phyloP scores from a whole-genome alignment of 2,888 invertebrate genomes.

The Nebria brevicollis region DNA sequence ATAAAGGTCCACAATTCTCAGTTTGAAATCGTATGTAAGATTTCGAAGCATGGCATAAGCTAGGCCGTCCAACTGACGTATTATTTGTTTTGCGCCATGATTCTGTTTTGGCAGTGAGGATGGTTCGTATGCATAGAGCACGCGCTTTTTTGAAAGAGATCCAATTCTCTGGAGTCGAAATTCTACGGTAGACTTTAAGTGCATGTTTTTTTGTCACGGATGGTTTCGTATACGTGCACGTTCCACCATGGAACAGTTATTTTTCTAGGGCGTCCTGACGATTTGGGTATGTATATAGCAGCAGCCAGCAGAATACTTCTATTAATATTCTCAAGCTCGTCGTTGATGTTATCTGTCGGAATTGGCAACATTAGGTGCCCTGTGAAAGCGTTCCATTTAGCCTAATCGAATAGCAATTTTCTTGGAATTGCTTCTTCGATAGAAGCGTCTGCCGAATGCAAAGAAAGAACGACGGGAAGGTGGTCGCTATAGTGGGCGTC shows the following conservation, averaged over 20 bases:
- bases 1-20: too few relatives aligned
- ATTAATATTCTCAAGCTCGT: background rate
- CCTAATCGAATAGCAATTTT: background rate
- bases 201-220: background rate
- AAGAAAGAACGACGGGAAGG: background rate
- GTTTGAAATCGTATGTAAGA: too few relatives aligned
- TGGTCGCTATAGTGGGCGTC: background rate
- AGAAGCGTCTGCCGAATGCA: too few relatives aligned
- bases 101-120: background rate
- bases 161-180: background rate
- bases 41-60: background rate
- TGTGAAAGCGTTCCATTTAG: background rate
- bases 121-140: background rate
- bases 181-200: background rate
- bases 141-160: slow-evolving; percentile 9
- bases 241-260: slow-evolving; percentile 6
- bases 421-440: background rate
- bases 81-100: background rate
- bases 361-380: background rate
- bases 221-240: background rate
- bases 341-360: background rate
- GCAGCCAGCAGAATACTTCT: background rate
- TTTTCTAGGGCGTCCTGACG: background rate
- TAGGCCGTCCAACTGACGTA: background rate
- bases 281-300: background rate